These are phyloP conservation scores for Lepus timidus DNA, from an alignment of 2,113 vertebrate species.

Conservation along the genomic window DNA sequence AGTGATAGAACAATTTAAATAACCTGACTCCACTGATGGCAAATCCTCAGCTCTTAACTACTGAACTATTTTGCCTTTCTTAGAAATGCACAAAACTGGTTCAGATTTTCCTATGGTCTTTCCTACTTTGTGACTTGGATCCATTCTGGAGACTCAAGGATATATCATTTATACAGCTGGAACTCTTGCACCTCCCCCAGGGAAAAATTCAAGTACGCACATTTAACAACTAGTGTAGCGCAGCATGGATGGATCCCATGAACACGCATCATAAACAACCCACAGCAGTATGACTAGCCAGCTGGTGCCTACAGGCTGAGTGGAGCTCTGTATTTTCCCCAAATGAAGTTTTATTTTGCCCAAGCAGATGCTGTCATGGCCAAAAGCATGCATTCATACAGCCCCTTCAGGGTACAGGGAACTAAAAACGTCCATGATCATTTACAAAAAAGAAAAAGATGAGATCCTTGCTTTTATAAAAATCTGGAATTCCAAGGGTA, in stretches of 20 bases:
- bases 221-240: background rate
- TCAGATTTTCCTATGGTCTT: background rate
- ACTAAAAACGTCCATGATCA: background rate
- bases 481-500: background rate
- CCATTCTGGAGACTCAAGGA: background rate
- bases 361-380: background rate
- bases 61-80: background rate
- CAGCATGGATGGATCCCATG: background rate
- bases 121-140: background rate
- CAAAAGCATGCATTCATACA: background rate
- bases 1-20: background rate
- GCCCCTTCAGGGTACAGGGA: background rate
- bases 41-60: background rate
- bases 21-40: background rate
- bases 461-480: constrained; percentile 15
- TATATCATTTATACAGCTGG: background rate
- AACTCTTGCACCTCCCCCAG: background rate
- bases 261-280: background rate
- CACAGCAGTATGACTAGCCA: background rate
- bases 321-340: background rate
- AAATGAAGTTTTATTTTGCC: background rate
- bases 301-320: background rate
- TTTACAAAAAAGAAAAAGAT: background rate
- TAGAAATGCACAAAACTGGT: constrained; percentile 16
- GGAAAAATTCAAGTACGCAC: background rate